These are phyloP conservation scores for Physeter macrocephalus DNA, from an alignment of 2,113 vertebrate genomes.

Conservation along the genomic window DNA sequence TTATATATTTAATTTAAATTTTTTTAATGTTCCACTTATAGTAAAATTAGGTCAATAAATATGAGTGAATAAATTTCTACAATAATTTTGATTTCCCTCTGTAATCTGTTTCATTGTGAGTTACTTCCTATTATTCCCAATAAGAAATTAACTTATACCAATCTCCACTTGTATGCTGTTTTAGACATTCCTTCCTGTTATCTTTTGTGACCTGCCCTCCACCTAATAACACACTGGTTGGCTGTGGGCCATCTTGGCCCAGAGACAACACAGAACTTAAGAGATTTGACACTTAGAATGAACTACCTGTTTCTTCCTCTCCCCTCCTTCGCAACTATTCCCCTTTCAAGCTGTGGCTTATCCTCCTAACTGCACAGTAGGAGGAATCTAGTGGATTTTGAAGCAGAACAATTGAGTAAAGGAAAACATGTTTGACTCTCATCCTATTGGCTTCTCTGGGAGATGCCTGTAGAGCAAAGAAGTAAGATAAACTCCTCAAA, in stretches of 20 bases:
- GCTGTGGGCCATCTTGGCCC: not conserved
- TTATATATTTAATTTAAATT: not conserved
- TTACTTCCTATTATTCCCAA: not conserved
- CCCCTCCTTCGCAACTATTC: not conserved
- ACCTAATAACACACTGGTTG: not conserved
- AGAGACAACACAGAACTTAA: not conserved
- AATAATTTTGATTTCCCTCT: not conserved
- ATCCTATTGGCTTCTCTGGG: not conserved
- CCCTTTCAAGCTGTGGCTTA: not conserved
- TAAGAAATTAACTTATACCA: not conserved
- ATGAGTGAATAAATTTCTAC: not conserved
- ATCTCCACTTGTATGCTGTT: not conserved
- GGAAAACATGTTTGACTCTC: not conserved
- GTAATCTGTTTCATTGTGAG: not conserved
- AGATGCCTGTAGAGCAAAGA: not conserved
- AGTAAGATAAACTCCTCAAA: not conserved
- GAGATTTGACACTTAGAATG: not conserved
- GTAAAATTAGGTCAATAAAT: not conserved
- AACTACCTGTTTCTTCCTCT: not conserved
- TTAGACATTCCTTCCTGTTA: not conserved
- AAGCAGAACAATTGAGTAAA: not conserved
- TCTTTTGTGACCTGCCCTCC: not conserved
- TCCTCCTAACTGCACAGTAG: not conserved
- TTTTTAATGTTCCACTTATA: not conserved
- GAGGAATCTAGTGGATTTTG: not conserved